Conservation (phyloP, 2,113 vertebrate genomes). For the Eulacestoma nigropectus region DNA sequence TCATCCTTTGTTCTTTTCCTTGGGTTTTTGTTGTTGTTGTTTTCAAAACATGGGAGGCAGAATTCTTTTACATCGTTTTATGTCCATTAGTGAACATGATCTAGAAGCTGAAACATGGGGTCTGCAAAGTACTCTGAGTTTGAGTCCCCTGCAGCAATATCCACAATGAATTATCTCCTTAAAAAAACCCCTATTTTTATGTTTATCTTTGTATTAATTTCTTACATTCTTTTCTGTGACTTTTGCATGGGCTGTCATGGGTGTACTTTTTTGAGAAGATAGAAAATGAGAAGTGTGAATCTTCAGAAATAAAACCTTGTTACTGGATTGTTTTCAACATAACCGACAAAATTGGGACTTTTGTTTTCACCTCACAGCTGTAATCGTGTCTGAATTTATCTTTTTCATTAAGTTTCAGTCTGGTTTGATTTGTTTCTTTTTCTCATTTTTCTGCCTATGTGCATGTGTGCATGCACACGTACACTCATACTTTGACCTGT, state of each 20-base stretch:
- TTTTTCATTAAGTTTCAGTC: background rate
- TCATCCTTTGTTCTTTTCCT: background rate
- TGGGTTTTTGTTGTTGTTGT: background rate
- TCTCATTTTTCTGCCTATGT: background rate
- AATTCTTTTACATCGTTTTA: background rate
- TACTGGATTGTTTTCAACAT: background rate
- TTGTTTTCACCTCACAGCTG: background rate
- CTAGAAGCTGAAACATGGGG: background rate
- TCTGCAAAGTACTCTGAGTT: fast-evolving
- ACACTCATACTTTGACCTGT: background rate
- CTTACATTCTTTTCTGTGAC: background rate
- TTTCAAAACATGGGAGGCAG: fast-evolving
- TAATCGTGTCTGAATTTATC: slow-evolving; percentile 9
- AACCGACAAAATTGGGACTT: background rate
- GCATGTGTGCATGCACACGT: no score
- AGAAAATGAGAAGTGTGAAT: background rate
- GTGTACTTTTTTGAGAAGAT: background rate
- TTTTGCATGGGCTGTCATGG: background rate
- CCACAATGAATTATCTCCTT: background rate
- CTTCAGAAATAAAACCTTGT: background rate
- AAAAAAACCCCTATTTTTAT: fast-evolving
- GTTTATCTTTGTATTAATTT: background rate
- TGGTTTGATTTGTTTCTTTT: background rate
- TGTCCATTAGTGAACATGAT: background rate
- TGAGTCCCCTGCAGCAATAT: background rate